Evolutionary conservation across 1,140 invertebrate genomes (phyloP).

Genomic region (Choristoneura fumiferana): DNA sequence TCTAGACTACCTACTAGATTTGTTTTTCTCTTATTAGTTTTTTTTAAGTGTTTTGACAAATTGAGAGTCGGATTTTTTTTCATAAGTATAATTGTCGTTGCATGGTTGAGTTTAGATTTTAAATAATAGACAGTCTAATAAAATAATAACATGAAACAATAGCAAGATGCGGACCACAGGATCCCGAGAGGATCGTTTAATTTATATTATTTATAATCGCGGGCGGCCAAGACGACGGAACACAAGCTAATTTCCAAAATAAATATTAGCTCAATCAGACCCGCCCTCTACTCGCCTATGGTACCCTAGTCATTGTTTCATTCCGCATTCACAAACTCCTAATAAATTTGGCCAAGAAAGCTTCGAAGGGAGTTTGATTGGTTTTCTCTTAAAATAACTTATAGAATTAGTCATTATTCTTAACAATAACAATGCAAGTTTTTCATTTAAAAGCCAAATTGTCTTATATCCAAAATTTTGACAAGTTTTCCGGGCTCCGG

Average conservation of each 20-base stretch:
- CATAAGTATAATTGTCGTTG: no score
- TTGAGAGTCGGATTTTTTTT: no score
- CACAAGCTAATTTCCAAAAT: conserved; percentile 77
- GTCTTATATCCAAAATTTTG: no score
- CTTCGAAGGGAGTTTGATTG: conserved; percentile 5
- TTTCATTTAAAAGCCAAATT: no score
- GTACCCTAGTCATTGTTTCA: conserved; percentile 16
- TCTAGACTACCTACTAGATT: no score
- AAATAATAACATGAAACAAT: conserved; percentile 70
- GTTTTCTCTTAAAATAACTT: conserved; percentile 7
- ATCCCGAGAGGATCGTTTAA: conserved; percentile 60
- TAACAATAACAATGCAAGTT: neutral
- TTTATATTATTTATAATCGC: conserved; percentile 68
- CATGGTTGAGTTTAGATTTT: no score
- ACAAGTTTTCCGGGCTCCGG: no score
- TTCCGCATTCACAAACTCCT: conserved; percentile 22
- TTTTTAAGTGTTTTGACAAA: no score
- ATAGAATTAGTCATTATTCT: neutral
- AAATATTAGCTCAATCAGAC: conserved; percentile 77
- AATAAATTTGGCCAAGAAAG: conserved; percentile 3
- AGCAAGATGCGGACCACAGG: conserved; percentile 41
- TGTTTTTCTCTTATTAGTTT: no score
- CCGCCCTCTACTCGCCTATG: conserved; percentile 33
- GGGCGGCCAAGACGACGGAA: conserved; percentile 48
- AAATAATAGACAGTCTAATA: conserved; percentile 48